Conservation (phyloP, 2,113 vertebrate species). For the Amblyornis subalaris region DNA sequence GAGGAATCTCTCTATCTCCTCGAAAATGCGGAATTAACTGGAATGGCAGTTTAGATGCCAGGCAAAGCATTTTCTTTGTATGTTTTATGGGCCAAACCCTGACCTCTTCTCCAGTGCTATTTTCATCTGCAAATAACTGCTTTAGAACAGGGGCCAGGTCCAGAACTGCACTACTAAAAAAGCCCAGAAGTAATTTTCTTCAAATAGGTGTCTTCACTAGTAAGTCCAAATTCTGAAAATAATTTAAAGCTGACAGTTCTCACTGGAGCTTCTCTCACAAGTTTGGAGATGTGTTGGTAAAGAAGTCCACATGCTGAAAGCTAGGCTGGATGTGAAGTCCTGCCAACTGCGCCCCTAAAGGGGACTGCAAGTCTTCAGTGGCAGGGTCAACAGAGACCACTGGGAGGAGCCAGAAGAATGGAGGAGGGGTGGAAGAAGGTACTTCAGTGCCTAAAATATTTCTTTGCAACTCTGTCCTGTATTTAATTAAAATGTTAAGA, state of each 20-base stretch:
- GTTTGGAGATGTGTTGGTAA: background rate
- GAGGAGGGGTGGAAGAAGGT: background rate
- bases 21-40: background rate
- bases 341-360: background rate
- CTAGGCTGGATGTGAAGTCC: background rate
- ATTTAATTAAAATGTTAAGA: background rate
- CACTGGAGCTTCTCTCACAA: background rate
- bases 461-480: background rate
- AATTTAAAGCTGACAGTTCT: background rate
- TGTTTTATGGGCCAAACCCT: background rate
- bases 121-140: background rate
- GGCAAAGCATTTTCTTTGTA: background rate
- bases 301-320: background rate
- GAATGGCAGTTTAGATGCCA: background rate
- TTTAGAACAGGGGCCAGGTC: background rate
- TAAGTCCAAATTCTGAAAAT: background rate
- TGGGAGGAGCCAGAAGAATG: conserved; percentile 6
- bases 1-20: conserved; percentile 27
- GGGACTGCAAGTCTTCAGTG: background rate
- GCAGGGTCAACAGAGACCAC: background rate
- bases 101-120: background rate
- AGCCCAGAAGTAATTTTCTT: background rate
- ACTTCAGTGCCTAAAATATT: background rate
- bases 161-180: background rate
- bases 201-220: background rate